Evolutionary conservation across 2,888 invertebrate species (phyloP).

Genomic region (Thyatira batis): DNA sequence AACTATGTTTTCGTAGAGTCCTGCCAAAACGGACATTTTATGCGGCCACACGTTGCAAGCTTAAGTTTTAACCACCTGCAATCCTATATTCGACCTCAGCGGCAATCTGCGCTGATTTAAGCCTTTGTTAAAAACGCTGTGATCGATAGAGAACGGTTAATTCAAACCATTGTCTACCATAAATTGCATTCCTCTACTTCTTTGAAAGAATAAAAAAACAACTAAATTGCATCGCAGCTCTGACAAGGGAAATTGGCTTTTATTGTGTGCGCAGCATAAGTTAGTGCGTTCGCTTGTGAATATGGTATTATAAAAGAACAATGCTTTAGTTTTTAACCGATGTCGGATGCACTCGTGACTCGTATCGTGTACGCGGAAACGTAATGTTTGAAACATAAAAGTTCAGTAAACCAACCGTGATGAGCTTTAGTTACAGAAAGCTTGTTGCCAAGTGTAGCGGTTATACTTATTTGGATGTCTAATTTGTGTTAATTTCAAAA

Average conservation of each 20-base stretch:
- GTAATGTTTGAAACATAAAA: conserved; percentile 32
- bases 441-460: background rate
- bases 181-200: conserved; percentile 41
- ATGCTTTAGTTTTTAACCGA: conserved; percentile 9
- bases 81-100: background rate
- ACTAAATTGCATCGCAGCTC: conserved; percentile 13
- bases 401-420: conserved; percentile 18
- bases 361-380: conserved; percentile 25
- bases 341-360: conserved; percentile 20
- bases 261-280: conserved; percentile 15
- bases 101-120: conserved; percentile 30
- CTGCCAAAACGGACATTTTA: background rate
- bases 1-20: background rate
- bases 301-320: conserved; percentile 17
- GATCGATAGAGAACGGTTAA: conserved; percentile 40
- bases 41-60: background rate
- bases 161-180: conserved; percentile 47
- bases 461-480: background rate
- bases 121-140: conserved; percentile 30
- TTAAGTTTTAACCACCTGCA: background rate
- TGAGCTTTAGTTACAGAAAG: background rate
- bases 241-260: conserved; percentile 20
- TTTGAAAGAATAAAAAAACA: conserved; percentile 40
- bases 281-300: conserved; percentile 8
- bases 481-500: no score